Evolutionary conservation across 2,113 vertebrate genomes (phyloP), one percentile per base, ranked within the genome.

Genomic region (Orientallactaga bullata): DNA sequence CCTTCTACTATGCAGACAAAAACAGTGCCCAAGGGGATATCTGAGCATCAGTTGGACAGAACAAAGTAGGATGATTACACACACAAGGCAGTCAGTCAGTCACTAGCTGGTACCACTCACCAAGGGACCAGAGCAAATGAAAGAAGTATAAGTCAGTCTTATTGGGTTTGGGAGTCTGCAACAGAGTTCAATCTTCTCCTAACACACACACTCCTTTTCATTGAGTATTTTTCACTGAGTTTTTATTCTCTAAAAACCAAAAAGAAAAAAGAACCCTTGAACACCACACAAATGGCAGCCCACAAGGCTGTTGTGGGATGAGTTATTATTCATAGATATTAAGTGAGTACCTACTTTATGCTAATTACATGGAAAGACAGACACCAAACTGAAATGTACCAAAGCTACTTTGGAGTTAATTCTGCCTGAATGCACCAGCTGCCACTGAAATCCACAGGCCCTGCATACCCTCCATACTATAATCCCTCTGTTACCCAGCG

Each of bases 171-270:
- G 55, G 21, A 65, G 21, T 61, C 77, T 61, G 60, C 39, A 15
- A 74, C 17, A 74, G 51, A 47, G 18, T 3, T 28, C 5, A 17
- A 37, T 28, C 39, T 72, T 86, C 63, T 55, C 35, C 21, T 17
- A 65, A 66, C 17, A 42, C 28, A 30, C 13, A n/a, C 1, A 7
- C 32, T 83, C n/a, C n/a, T 72, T 51, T 84, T n/a, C 39, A 65
- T 68, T 88, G 55, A 83, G 73, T 82, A 82, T 26, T 63, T 91
- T 47, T 63, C n/a, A 63, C 32, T 21, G 42, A 78, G 39, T 78
- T 88, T 77, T n/a, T 88, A 30, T 30, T 89, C 82, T 28, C 55
- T 65, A 77, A 69, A 69, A 91, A 28, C 78, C 35, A 30, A 63
- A 87, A 55, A 39, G 63, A 35, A 30, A 63, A 87, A 55, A 39